Evolutionary conservation across 2,113 vertebrate genomes (phyloP), one percentile per base, ranked within the genome.

Genomic region (Callionymus lyra): DNA sequence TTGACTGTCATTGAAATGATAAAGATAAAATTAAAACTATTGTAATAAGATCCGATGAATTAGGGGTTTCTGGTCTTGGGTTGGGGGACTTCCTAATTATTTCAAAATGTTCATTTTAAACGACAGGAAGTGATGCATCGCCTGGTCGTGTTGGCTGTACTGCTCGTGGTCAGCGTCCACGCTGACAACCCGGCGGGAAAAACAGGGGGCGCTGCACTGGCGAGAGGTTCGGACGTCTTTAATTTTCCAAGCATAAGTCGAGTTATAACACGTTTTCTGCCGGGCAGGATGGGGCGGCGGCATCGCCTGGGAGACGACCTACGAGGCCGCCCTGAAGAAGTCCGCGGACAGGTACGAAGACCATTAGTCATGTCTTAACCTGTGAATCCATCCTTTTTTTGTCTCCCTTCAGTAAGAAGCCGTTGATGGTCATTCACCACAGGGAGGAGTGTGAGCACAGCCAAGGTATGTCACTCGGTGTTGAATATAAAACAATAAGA

Each of bases 401-500:
- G 12, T 9, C 57, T 59, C 45, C n/a, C n/a, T n/a, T n/a, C 65
- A 96, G 91, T 63, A 80, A 88, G 38, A 93, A 90, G 61, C 91
- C 92, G 2, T 36, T 94, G 70, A 94, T 94, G 82, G 61, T 85
- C 53, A 92, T 93, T 76, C 88, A 89, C 76, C 91, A 94, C 63
- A 63, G 79, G 55, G 85, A 87, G 2, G 70, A 87, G 1, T 93
- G 91, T 57, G 85, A 82, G n/a, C 74, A 86, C 48, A 82, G 86
- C 66, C 74, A 89, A 92, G 88, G 89, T 93, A 86, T 27, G 4
- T 27, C 4, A 27, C 4, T 4, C 21, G 4, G 21, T 8, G 4
- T 27, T 8, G 8, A 8, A 27, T 27, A 27, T 8, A 4, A 27
- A 27, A 27, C 21, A 27, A 27, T 8, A 27, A 27, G n/a, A n/a